Conservation (phyloP, 2,113 vertebrate species). For the Grammomys surdaster region DNA sequence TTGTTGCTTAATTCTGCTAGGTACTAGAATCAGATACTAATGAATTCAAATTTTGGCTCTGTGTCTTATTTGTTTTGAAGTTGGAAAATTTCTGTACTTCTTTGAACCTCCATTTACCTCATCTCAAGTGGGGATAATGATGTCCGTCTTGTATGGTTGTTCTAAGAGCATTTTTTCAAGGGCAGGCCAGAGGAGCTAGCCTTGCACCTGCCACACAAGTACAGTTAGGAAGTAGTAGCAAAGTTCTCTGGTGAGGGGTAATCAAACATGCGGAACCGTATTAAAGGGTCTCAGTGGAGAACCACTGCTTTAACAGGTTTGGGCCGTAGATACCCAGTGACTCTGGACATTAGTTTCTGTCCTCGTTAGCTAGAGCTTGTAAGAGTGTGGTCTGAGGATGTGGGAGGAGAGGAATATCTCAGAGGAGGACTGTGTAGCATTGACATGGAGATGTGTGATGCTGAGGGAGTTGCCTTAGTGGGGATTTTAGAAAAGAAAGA, state of each 20-base stretch:
- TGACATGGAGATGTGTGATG: background rate
- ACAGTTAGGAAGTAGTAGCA: background rate
- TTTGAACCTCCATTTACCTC: conserved; percentile 14
- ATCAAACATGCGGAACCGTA: background rate
- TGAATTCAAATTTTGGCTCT: conserved; percentile 33
- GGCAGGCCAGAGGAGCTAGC: background rate
- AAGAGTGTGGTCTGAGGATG: background rate
- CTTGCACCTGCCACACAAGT: background rate
- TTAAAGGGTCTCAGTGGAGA: background rate
- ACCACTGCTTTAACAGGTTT: background rate
- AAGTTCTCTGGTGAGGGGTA: background rate
- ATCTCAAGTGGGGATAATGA: background rate
- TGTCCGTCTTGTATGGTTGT: background rate
- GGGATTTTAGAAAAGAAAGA: background rate
- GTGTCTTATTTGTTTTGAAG: conserved; percentile 16
- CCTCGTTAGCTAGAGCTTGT: background rate
- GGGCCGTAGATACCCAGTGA: background rate
- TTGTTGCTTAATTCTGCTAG: conserved; percentile 20
- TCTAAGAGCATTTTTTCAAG: background rate
- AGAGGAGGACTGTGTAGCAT: background rate
- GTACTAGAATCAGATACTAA: background rate
- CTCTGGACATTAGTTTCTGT: background rate
- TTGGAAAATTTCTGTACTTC: conserved; percentile 16
- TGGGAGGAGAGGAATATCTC: background rate
- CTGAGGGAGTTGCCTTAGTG: background rate